phyloP scores from a whole-genome alignment of 2,797 vertebrate species.

The Cirrhinus molitorella region DNA sequence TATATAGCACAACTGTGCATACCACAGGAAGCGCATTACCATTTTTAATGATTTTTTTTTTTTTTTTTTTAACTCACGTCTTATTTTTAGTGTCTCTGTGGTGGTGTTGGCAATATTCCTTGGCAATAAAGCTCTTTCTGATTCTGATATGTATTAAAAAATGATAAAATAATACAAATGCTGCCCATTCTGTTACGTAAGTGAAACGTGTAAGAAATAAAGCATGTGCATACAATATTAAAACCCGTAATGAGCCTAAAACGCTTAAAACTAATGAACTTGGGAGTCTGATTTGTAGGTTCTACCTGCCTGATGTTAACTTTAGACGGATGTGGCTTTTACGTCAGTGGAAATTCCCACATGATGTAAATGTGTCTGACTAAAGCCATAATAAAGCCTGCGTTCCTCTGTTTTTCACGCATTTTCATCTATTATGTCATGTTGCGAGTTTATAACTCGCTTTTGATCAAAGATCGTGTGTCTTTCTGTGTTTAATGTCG shows the following conservation, averaged over 20 bases:
- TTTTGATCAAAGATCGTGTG: rapidly evolving
- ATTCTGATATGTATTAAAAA: no score
- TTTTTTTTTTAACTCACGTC: no score
- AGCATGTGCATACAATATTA: not conserved
- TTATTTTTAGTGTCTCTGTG: no score
- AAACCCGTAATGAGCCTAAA: no score
- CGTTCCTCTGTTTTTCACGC: no score
- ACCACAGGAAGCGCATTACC: no score
- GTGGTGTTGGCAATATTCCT: no score
- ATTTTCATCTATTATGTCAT: not conserved
- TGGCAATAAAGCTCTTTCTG: no score
- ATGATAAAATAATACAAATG: not conserved
- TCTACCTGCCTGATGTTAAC: not conserved
- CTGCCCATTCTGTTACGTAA: not conserved
- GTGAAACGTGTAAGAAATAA: not conserved
- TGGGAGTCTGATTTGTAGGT: no score
- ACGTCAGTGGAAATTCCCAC: slow-evolving; percentile 79
- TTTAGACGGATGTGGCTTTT: slow-evolving; percentile 51
- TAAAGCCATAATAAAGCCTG: not conserved
- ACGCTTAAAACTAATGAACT: no score
- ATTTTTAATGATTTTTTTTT: no score
- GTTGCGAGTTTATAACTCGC: not conserved
- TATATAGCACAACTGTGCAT: no score
- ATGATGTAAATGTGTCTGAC: not conserved
- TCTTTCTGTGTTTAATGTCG: not conserved